phyloP scores from a whole-genome alignment of 2,888 invertebrate genomes.

The Ctena decussata region DNA sequence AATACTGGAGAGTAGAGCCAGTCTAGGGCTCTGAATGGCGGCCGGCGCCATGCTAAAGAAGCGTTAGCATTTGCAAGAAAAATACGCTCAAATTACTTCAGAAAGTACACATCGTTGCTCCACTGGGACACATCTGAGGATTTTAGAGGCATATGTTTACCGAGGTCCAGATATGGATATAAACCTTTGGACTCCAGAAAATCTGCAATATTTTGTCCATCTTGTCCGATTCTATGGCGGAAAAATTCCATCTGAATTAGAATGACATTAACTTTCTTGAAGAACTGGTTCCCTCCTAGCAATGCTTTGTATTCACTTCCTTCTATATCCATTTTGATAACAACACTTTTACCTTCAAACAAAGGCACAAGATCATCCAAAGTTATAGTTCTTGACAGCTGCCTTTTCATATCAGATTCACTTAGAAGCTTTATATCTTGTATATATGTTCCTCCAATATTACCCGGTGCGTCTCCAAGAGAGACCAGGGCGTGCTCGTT shows the following conservation, averaged over 20 bases:
- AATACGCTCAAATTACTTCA: too few species aligned
- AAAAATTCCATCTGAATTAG: slow-evolving; percentile 19
- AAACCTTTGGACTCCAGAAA: slow-evolving; percentile 18
- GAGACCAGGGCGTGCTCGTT: slow-evolving; percentile 19
- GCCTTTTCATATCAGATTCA: neutral
- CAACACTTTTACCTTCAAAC: slow-evolving; percentile 10
- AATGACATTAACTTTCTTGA: slow-evolving; percentile 9
- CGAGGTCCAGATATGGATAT: neutral
- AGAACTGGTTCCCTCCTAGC: slow-evolving; percentile 12
- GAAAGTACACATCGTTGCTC: neutral
- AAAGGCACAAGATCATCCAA: slow-evolving; percentile 20
- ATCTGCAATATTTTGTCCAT: slow-evolving; percentile 17
- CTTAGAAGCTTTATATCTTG: neutral
- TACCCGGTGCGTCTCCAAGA: slow-evolving; percentile 27
- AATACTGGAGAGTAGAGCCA: too few species aligned
- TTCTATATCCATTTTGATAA: slow-evolving; percentile 16
- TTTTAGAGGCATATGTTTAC: neutral
- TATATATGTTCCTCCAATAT: slow-evolving; percentile 56
- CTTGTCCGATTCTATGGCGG: neutral
- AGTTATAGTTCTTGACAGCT: slow-evolving; percentile 7
- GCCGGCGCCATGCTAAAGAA: too few species aligned
- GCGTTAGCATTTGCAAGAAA: too few species aligned
- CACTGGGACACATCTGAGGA: neutral
- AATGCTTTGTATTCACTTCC: slow-evolving; percentile 9
- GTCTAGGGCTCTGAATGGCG: too few species aligned